These are phyloP conservation scores for Aphelenchoides fujianensis DNA, from an alignment of 1,140 invertebrate genomes.

Conservation along the genomic window DNA sequence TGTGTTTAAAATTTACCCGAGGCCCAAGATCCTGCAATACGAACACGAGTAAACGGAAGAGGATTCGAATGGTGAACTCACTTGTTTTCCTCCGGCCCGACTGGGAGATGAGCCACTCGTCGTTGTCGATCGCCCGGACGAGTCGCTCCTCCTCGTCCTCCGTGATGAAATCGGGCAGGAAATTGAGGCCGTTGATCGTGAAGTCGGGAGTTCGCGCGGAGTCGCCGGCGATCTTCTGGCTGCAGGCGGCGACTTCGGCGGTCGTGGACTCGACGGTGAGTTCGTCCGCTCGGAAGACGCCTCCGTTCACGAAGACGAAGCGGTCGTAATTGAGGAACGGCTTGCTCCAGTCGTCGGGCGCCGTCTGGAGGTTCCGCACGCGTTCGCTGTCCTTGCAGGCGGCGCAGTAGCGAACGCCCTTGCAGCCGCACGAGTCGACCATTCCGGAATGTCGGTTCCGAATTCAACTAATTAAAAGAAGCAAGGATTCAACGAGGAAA, in stretches of 20 bases:
- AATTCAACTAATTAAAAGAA: too few relatives aligned
- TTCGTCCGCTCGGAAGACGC: slow-evolving; percentile 8
- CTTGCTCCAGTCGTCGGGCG: slow-evolving; percentile 31
- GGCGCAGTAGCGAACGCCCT: slow-evolving; percentile 49
- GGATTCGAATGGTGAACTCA: background rate
- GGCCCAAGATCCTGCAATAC: slow-evolving; percentile 84
- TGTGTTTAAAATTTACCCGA: slow-evolving; percentile 95
- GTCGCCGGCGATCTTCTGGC: slow-evolving; percentile 27
- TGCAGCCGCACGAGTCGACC: slow-evolving; percentile 34
- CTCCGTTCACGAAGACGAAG: slow-evolving; percentile 31
- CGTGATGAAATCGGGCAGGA: slow-evolving; percentile 49
- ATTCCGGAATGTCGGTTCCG: too few relatives aligned
- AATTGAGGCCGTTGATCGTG: slow-evolving; percentile 13
- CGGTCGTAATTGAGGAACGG: slow-evolving; percentile 19
- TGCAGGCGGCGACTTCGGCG: slow-evolving; percentile 11
- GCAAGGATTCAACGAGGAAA: too few relatives aligned
- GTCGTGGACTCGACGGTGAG: slow-evolving; percentile 9
- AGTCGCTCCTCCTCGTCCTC: slow-evolving; percentile 71
- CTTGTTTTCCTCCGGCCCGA: slow-evolving; percentile 73
- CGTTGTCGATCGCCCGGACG: slow-evolving; percentile 72
- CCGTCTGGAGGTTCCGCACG: slow-evolving; percentile 34
- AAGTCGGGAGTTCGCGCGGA: background rate
- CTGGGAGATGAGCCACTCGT: slow-evolving; percentile 86
- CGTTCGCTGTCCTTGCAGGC: slow-evolving; percentile 41
- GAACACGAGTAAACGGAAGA: slow-evolving; percentile 33